These are phyloP conservation scores for Acipenser ruthenus DNA, from an alignment of 2,797 vertebrate genomes.

Conservation along the genomic window DNA sequence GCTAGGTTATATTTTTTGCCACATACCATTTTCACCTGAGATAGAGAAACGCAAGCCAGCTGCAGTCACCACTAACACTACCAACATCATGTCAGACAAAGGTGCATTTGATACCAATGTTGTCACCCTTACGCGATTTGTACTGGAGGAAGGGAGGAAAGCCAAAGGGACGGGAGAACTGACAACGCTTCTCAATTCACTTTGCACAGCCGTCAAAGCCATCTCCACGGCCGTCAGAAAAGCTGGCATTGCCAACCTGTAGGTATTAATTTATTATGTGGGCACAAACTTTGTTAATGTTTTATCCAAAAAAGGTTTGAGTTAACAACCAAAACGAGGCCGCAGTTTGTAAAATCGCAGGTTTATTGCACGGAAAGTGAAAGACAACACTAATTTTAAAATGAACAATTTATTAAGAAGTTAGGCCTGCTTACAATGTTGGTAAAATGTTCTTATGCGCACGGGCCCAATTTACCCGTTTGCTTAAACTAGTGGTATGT, in stretches of 20 bases:
- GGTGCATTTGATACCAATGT: constrained; percentile 61
- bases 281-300: too few relatives aligned
- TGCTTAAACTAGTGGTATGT: too few relatives aligned
- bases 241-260: constrained; percentile 68
- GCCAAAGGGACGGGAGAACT: constrained; percentile 58
- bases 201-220: constrained; percentile 66
- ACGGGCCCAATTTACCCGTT: too few relatives aligned
- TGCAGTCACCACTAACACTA: constrained; percentile 4
- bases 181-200: constrained; percentile 62
- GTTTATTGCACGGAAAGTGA: too few relatives aligned
- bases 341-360: too few relatives aligned
- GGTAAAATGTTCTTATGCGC: too few relatives aligned
- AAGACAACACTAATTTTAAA: too few relatives aligned
- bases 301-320: too few relatives aligned
- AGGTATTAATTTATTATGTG: constrained; percentile 30
- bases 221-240: constrained; percentile 67
- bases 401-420: too few relatives aligned
- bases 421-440: too few relatives aligned
- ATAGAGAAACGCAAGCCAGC: constrained; percentile 18
- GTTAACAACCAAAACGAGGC: too few relatives aligned
- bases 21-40: constrained; percentile 19
- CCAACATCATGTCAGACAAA: constrained; percentile 49
- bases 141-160: constrained; percentile 63
- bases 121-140: constrained; percentile 65
- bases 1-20: constrained; percentile 22